These are phyloP conservation scores for Torymus aiolomorphi DNA, from an alignment of 2,888 invertebrate genomes.

Conservation along the genomic window DNA sequence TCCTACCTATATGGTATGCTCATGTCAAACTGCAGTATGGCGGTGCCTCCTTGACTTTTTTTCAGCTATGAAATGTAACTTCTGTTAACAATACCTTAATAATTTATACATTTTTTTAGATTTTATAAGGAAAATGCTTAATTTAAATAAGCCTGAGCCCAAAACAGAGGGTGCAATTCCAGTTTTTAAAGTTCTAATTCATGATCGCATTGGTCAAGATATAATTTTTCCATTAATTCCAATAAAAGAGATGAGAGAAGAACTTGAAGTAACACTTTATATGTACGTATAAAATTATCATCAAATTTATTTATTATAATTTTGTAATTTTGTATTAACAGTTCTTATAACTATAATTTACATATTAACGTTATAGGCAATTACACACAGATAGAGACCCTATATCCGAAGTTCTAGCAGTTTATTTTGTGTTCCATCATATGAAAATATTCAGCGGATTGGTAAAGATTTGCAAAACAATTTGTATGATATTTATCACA, in stretches of 20 bases:
- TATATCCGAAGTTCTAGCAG: conserved; percentile 99
- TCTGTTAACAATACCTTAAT: neutral
- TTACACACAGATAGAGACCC: conserved; percentile 91
- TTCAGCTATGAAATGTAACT: no score
- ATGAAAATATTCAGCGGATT: conserved; percentile 96
- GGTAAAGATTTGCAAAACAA: conserved; percentile 92
- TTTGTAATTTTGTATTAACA: no score
- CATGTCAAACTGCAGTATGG: no score
- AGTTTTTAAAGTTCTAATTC: conserved; percentile 96
- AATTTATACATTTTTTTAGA: conserved; percentile 78
- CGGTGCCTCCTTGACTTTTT: no score
- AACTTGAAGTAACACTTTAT: conserved; percentile 97
- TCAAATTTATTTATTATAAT: neutral
- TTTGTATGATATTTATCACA: conserved; percentile 94
- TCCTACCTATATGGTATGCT: no score
- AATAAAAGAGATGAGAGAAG: conserved; percentile 95
- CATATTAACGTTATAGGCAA: conserved; percentile 79
- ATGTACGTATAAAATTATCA: conserved; percentile 81
- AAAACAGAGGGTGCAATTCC: conserved; percentile 90
- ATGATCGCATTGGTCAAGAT: conserved; percentile 97
- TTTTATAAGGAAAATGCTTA: conserved; percentile 96
- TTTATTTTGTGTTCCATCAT: conserved; percentile 97
- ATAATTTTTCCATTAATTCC: conserved; percentile 98
- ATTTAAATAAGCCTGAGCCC: conserved; percentile 88
- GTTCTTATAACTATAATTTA: no score